phyloP scores from a whole-genome alignment of 2,113 vertebrate species.

The Aythya baeri region DNA sequence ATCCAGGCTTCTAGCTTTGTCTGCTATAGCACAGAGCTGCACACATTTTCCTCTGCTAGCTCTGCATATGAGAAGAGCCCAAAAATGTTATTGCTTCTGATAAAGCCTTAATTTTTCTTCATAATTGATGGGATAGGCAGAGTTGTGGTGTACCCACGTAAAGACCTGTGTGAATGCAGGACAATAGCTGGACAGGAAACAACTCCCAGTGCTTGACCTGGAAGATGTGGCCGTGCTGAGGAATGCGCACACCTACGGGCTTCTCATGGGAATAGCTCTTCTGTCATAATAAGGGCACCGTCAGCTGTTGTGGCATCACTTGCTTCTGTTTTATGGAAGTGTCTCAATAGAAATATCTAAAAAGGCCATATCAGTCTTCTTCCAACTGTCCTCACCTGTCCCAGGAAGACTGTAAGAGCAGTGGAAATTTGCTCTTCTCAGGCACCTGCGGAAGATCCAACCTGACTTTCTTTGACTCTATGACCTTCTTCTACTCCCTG shows the following conservation, averaged over 20 bases:
- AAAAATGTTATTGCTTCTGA: not conserved
- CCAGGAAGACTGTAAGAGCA: not conserved
- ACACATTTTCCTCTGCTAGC: not conserved
- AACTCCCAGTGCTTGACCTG: slow-evolving; percentile 19
- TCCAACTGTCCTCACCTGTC: not conserved
- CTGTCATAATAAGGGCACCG: not conserved
- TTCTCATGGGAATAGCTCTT: slow-evolving; percentile 37
- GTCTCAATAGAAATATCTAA: not conserved
- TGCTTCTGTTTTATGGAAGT: not conserved
- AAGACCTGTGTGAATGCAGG: not conserved
- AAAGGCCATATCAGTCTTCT: not conserved
- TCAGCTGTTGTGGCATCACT: not conserved
- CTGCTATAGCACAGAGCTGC: not conserved
- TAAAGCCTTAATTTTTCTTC: not conserved
- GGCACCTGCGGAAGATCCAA: not conserved
- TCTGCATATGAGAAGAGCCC: not conserved
- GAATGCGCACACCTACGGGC: not conserved
- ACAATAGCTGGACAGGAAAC: not conserved
- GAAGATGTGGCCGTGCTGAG: not conserved
- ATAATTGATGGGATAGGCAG: not conserved
- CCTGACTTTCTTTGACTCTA: not conserved
- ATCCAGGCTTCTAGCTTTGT: not conserved
- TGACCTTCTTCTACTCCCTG: not conserved
- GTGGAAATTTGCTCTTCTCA: not conserved
- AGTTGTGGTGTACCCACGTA: fast-evolving